Base-by-base conservation (phyloP, 2,113 vertebrate genomes). In the Phycodurus eques region DNA sequence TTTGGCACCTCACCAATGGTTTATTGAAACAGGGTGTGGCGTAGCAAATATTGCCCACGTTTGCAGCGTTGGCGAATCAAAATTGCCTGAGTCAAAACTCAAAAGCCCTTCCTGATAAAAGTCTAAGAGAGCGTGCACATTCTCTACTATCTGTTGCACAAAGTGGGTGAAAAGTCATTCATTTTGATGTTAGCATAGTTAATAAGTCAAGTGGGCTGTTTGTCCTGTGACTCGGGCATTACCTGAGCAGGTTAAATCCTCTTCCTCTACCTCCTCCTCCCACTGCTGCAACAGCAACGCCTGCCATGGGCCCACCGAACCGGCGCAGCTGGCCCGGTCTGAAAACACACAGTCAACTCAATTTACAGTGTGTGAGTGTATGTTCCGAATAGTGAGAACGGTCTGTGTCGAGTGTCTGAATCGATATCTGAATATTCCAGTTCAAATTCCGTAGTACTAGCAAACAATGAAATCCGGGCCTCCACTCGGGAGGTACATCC, bases 201-300 rank as follows among this genome's bases (percentile, higher is more conserved):
- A 33, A 2, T 12, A 12, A 15, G 2, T 11, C 17, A 59, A 59
- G n/a, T 5, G 12, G 22, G 22, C 5, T 43, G 61, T 43, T 27
- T 43, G 20, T 39, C 9, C 14, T 17, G 31, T 35, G 31, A 61
- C 59, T 39, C 4, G 9, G 35, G 39, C 35, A 8, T 92, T 92
- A 99, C 98, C 98, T 96, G 74, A 99, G 93, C 83, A 98, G 75
- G 90, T 96, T 94, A 81, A 95, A 91, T 88, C 97, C 97, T 83
- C 97, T 94, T 70, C 98, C 98, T 93, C 98, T 96, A 97, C 98
- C 98, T 95, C 97, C 97, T 90, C 65, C 67, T 47, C 22, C 62
- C 19, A 64, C 9, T 64, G 62, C 64, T 61, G 95, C 96, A 62
- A 94, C 93, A 61, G 94, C 96, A 57, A 94, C 92, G 94, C 96